Evolutionary conservation across 2,888 invertebrate species (phyloP).

Genomic region (Mimachlamys varia): DNA sequence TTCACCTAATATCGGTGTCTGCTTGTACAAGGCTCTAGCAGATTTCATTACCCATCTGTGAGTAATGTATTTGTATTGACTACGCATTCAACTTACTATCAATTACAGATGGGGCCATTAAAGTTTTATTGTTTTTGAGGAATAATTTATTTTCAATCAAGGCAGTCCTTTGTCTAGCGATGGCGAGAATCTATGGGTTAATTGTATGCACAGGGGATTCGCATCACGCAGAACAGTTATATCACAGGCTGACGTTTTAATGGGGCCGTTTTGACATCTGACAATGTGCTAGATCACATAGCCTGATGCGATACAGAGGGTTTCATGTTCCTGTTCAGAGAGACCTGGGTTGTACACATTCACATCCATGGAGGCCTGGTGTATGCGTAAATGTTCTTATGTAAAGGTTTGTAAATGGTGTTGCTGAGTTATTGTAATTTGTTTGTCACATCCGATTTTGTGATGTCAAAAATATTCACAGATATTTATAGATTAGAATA

Average conservation of each 20-base stretch:
- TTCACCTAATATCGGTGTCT: neutral
- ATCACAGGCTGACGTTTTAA: neutral
- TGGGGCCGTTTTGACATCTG: slow-evolving; percentile 7
- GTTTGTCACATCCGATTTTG: too few relatives aligned
- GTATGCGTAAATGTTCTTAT: neutral
- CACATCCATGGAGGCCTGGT: neutral
- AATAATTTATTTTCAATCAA: slow-evolving; percentile 31
- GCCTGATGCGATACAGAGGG: neutral
- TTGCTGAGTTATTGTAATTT: too few relatives aligned
- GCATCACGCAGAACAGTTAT: slow-evolving; percentile 13
- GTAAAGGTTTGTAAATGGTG: too few relatives aligned
- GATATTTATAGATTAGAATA: too few relatives aligned
- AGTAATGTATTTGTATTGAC: slow-evolving; percentile 29
- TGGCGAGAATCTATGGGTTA: slow-evolving; percentile 14
- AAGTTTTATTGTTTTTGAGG: slow-evolving; percentile 30
- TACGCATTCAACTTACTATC: neutral
- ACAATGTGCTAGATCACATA: slow-evolving; percentile 2
- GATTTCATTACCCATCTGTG: neutral
- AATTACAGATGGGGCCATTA: neutral
- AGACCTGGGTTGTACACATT: neutral
- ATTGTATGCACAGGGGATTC: slow-evolving; percentile 34
- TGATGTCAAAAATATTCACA: too few relatives aligned
- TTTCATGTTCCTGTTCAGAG: neutral
- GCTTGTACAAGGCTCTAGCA: neutral
- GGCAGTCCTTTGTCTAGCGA: neutral